phyloP scores from a whole-genome alignment of 2,113 vertebrate species.

The Delphinapterus leucas region DNA sequence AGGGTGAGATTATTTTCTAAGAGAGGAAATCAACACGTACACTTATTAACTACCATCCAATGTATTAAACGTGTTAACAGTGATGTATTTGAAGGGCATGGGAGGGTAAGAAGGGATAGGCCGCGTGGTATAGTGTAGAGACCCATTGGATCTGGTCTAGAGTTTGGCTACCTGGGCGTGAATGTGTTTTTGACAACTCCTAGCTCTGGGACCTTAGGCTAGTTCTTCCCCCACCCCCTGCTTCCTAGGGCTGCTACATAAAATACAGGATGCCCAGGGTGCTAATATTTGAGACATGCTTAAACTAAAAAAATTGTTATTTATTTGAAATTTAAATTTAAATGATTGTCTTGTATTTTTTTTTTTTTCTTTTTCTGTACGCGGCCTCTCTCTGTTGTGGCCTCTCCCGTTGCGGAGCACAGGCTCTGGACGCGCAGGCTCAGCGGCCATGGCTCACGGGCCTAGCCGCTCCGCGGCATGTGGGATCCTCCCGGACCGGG shows the following conservation, averaged over 20 bases:
- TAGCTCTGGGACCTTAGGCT: not conserved
- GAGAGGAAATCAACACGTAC: not conserved
- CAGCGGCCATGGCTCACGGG: too few species aligned
- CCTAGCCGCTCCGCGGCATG: too few species aligned
- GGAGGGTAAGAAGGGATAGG: not conserved
- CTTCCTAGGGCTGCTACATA: not conserved
- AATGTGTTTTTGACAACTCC: not conserved
- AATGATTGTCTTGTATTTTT: not conserved
- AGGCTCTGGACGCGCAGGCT: too few species aligned
- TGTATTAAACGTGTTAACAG: not conserved
- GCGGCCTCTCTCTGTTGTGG: too few species aligned
- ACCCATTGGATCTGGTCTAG: not conserved
- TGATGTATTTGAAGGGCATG: not conserved
- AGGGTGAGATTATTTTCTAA: not conserved
- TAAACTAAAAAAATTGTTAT: not conserved
- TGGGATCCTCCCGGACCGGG: too few species aligned
- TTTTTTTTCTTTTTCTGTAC: too few species aligned
- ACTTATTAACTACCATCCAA: not conserved
- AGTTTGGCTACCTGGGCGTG: not conserved
- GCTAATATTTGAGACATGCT: too few species aligned
- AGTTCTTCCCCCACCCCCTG: not conserved
- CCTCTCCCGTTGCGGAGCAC: too few species aligned
- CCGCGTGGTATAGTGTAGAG: accelerated
- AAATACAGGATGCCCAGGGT: not conserved
- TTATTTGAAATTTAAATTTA: not conserved